Evolutionary conservation across 2,113 vertebrate species (phyloP).

Genomic region (Grallaria varia): DNA sequence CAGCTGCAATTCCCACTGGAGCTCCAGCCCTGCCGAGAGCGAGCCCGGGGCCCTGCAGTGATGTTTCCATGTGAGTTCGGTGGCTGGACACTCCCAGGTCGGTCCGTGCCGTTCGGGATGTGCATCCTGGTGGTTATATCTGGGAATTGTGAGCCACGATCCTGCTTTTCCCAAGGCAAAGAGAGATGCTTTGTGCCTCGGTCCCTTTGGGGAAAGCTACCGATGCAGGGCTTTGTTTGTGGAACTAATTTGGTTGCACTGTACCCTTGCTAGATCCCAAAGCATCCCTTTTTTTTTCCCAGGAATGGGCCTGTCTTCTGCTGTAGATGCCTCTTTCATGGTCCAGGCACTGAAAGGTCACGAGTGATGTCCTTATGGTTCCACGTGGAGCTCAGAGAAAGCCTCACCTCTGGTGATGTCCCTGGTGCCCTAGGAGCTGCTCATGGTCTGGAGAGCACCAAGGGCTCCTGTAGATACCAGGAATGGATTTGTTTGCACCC

Average conservation of each 20-base stretch:
- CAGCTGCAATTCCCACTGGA: neutral
- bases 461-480: neutral
- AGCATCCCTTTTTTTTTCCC: neutral
- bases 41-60: neutral
- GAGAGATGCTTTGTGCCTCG: neutral
- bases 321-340: neutral
- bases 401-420: neutral
- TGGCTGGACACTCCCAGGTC: neutral
- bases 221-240: neutral
- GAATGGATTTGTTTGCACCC: neutral
- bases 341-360: neutral
- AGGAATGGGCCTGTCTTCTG: neutral
- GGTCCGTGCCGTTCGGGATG: neutral
- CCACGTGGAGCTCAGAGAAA: neutral
- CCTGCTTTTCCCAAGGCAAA: neutral
- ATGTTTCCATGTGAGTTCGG: rapidly evolving
- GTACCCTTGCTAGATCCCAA: neutral
- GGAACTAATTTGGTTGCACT: neutral
- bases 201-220: neutral
- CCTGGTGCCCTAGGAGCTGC: neutral
- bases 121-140: neutral
- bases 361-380: neutral
- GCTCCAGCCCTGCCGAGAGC: neutral
- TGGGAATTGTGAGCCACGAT: no score
- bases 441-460: neutral